Evolutionary conservation across 2,888 invertebrate genomes (phyloP).

Genomic region (Cephus pygmeus): DNA sequence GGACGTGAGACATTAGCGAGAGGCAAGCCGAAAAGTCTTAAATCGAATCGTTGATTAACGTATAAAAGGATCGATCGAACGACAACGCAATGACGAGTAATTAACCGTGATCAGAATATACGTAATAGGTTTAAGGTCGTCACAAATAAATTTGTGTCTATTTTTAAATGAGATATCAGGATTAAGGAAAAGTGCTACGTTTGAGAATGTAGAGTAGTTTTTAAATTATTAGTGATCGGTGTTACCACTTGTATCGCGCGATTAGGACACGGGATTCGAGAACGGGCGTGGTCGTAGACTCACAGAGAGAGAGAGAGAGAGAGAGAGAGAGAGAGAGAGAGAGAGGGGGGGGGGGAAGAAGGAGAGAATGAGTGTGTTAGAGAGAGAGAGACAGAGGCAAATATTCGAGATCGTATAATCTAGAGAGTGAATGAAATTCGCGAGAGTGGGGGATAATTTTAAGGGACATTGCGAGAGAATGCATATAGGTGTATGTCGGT

Average conservation of each 20-base stretch:
- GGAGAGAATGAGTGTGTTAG: not conserved
- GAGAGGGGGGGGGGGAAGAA: rapidly evolving
- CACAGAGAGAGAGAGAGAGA: conserved; percentile 12
- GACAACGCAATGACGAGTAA: conserved; percentile 6
- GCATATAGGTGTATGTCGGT: not conserved
- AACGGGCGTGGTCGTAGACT: not conserved
- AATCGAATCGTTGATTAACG: too few relatives aligned
- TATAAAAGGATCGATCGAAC: too few relatives aligned
- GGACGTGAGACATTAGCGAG: conserved; percentile 19
- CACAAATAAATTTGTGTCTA: conserved; percentile 61
- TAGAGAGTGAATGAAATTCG: too few relatives aligned
- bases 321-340: conserved; percentile 22
- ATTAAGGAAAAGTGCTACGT: conserved; percentile 23
- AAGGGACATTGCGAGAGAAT: not conserved
- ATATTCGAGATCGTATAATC: too few relatives aligned
- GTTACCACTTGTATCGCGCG: conserved; percentile 21
- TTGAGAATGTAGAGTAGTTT: conserved; percentile 38
- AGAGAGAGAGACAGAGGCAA: not conserved
- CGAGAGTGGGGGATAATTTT: too few relatives aligned
- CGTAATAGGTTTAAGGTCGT: conserved; percentile 61
- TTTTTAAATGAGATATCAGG: conserved; percentile 56
- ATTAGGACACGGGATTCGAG: conserved; percentile 2
- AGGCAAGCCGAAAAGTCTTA: not conserved
- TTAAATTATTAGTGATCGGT: conserved; percentile 44
- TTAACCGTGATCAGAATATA: conserved; percentile 64